phyloP scores from a whole-genome alignment of 1,140 invertebrate genomes.

The Chironomus tepperi region DNA sequence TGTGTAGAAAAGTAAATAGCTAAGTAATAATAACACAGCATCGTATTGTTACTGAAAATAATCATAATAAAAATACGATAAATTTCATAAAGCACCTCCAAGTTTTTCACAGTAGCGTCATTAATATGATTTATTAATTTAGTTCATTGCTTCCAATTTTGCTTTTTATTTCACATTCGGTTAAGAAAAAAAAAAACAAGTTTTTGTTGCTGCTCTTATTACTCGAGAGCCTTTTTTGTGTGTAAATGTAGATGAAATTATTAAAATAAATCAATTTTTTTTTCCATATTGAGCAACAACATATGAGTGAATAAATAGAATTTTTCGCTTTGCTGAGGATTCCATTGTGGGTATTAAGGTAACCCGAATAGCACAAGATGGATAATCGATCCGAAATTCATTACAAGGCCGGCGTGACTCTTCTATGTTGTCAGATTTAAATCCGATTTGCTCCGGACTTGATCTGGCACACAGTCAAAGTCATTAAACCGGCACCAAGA shows the following conservation, averaged over 20 bases:
- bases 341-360: too few species aligned
- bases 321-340: too few species aligned
- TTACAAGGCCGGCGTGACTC: too few species aligned
- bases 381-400: too few species aligned
- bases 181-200: not conserved
- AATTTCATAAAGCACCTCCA: conserved; percentile 15
- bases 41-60: not conserved
- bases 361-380: too few species aligned
- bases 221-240: not conserved
- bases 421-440: too few species aligned
- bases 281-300: not conserved
- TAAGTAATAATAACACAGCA: conserved; percentile 1
- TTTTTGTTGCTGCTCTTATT: conserved; percentile 10
- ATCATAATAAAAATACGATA: conserved; percentile 24
- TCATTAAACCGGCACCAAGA: too few species aligned
- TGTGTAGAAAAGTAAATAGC: not conserved
- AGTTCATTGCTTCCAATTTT: not conserved
- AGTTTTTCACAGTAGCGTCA: conserved; percentile 17
- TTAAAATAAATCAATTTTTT: not conserved
- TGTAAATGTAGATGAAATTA: not conserved
- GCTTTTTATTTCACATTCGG: not conserved
- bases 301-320: too few species aligned
- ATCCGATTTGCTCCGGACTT: too few species aligned
- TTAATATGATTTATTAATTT: conserved; percentile 24
- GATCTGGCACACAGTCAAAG: too few species aligned